Evolutionary conservation across 1,140 invertebrate genomes (phyloP).

Genomic region (Papilio machaon): DNA sequence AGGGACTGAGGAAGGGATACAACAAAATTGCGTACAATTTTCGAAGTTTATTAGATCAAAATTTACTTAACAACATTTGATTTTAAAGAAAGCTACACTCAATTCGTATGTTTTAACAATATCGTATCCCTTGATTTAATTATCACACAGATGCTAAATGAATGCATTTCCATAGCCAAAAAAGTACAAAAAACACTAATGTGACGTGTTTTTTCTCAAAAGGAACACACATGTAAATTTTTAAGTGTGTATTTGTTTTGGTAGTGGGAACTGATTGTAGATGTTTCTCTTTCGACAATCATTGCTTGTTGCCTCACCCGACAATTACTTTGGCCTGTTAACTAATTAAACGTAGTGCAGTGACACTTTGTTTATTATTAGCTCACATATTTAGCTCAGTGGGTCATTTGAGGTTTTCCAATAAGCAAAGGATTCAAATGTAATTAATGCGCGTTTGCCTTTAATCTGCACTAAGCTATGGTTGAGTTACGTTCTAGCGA

Average conservation of each 20-base stretch:
- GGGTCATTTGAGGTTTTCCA: background rate
- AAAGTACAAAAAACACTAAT: no score
- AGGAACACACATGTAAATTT: no score
- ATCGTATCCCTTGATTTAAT: no score
- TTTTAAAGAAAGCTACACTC: no score
- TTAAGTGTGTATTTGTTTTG: no score
- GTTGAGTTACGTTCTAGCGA: no score
- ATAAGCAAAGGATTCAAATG: background rate
- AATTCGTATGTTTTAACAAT: no score
- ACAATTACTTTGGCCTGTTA: background rate
- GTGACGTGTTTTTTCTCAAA: no score
- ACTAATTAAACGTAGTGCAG: background rate
- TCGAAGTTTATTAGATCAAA: background rate
- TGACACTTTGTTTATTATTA: constrained; percentile 7
- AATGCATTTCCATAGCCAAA: no score
- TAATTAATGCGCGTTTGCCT: background rate
- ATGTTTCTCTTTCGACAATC: background rate
- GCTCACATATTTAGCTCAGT: background rate
- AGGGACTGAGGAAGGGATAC: background rate
- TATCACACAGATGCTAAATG: no score
- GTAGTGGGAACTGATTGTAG: background rate
- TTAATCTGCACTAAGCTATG: background rate
- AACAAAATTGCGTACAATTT: background rate
- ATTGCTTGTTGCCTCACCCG: background rate
- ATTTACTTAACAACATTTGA: background rate